These are phyloP conservation scores for Lasius fuliginosus DNA, from an alignment of 2,888 invertebrate genomes.

Conservation along the genomic window DNA sequence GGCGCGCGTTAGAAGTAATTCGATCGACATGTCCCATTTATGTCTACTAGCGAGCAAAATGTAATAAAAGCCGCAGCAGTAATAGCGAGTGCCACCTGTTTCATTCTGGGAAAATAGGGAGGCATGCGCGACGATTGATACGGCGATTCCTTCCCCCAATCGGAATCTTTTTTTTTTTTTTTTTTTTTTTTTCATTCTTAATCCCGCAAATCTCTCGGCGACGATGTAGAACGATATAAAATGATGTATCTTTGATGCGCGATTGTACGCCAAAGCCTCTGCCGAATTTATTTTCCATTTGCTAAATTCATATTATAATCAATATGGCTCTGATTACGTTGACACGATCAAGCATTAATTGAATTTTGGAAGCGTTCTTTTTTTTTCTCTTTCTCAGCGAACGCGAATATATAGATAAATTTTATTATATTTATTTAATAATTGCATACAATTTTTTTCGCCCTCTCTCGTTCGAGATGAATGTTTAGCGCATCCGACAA, in stretches of 20 bases:
- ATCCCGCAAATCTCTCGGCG: neutral
- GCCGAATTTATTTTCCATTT: conserved; percentile 18
- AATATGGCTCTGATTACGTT: conserved; percentile 1
- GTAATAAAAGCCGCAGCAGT: conserved; percentile 52
- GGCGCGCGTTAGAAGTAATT: conserved; percentile 56
- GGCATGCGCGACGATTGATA: conserved; percentile 44
- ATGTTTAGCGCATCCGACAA: conserved; percentile 38
- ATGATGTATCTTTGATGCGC: neutral
- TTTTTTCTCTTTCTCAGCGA: neutral
- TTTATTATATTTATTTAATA: neutral
- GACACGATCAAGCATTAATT: conserved; percentile 4
- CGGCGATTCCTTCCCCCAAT: conserved; percentile 31
- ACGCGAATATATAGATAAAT: neutral
- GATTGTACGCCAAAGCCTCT: conserved; percentile 3
- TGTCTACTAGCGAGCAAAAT: conserved; percentile 53
- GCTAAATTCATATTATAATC: conserved; percentile 30
- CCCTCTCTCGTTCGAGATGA: neutral
- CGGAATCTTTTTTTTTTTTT: neutral
- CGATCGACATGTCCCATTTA: conserved; percentile 58
- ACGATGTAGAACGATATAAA: neutral
- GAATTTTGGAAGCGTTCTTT: neutral
- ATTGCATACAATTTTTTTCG: neutral
- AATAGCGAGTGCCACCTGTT: conserved; percentile 52
- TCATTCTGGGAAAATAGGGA: conserved; percentile 24
- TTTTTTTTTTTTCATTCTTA: neutral